Conservation (phyloP, 2,113 vertebrate genomes). For the Peromyscus californicus region DNA sequence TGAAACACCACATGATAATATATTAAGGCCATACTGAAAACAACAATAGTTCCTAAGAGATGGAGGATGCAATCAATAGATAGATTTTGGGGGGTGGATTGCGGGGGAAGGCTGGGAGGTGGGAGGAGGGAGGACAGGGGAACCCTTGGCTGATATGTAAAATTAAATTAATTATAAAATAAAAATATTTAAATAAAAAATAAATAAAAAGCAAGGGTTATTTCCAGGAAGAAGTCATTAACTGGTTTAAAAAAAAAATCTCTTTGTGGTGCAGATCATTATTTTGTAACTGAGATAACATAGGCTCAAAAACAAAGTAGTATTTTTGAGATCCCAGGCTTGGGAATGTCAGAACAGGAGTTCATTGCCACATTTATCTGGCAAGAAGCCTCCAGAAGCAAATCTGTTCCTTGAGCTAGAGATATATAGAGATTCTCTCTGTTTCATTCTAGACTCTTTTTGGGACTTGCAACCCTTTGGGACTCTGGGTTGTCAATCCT, state of each 20-base stretch:
- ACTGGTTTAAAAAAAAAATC: neutral
- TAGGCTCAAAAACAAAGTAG: neutral
- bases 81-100: no score
- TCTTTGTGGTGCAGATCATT: neutral
- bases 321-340: neutral
- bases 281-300: slow-evolving; percentile 16
- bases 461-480: neutral
- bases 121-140: no score
- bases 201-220: neutral
- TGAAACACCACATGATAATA: neutral
- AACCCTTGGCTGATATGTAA: no score
- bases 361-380: neutral
- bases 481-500: neutral
- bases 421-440: neutral
- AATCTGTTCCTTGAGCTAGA: neutral
- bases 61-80: neutral
- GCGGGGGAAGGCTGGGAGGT: no score
- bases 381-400: neutral
- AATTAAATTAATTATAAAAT: no score
- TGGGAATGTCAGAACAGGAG: neutral
- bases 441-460: neutral
- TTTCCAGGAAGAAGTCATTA: neutral
- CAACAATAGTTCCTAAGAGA: neutral
- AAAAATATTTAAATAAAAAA: no score
- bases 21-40: neutral